Conservation (phyloP, 2,888 invertebrate species). For the Colletes collaris region DNA sequence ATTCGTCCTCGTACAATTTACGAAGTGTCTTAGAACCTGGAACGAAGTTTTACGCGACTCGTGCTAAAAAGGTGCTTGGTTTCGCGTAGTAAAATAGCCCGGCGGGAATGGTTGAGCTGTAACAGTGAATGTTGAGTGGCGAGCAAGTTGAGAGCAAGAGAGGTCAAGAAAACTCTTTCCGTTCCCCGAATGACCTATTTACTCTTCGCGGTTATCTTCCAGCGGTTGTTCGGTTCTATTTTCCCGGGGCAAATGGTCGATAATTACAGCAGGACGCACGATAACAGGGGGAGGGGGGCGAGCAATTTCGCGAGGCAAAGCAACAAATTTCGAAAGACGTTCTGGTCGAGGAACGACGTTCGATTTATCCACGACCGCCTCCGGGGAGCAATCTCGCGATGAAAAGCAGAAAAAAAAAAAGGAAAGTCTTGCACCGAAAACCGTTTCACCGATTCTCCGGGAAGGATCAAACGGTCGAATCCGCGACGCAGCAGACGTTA, state of each 20-base stretch:
- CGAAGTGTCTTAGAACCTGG: not conserved
- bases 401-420: conserved; percentile 13
- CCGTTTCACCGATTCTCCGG: not conserved
- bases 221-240: conserved; percentile 31
- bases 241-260: conserved; percentile 32
- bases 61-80: conserved; percentile 4
- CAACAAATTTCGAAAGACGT: conserved; percentile 6
- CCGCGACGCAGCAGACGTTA: not conserved
- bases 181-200: conserved; percentile 62
- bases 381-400: conserved; percentile 5
- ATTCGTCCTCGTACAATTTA: conserved; percentile 3
- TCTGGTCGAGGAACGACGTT: conserved; percentile 11
- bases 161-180: conserved; percentile 56
- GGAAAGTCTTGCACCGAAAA: conserved; percentile 3
- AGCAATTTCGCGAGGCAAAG: conserved; percentile 6
- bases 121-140: conserved; percentile 33
- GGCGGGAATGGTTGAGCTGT: not conserved
- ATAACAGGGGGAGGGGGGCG: conserved; percentile 4
- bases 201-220: conserved; percentile 52
- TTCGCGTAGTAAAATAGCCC: conserved; percentile 15
- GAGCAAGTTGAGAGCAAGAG: conserved; percentile 24
- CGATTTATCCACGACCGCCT: conserved; percentile 41
- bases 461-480: not conserved
- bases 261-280: conserved; percentile 29
- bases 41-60: conserved; percentile 8